These are phyloP conservation scores for Tuberolachnus salignus DNA, from an alignment of 2,888 invertebrate genomes.

Conservation along the genomic window DNA sequence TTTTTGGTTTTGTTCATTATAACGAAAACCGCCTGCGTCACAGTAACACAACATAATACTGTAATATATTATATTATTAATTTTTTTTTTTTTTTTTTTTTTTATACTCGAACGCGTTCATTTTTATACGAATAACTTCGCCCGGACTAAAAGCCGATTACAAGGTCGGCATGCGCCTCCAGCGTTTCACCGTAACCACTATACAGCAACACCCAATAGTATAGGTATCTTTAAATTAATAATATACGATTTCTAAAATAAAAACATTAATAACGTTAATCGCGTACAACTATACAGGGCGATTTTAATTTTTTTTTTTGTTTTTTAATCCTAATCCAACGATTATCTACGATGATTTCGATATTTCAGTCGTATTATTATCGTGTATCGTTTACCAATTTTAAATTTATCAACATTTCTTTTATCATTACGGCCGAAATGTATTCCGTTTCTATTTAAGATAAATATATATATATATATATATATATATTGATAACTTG, in stretches of 20 bases:
- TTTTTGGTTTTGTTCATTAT: too few relatives aligned
- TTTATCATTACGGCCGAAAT: too few relatives aligned
- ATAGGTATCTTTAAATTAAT: conserved; percentile 12
- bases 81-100: conserved; percentile 1
- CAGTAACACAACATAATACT: neutral
- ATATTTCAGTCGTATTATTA: too few relatives aligned
- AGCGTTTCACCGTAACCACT: neutral
- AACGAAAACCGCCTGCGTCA: conserved; percentile 7
- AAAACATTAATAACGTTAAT: neutral
- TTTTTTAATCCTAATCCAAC: too few relatives aligned
- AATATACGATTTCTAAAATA: neutral
- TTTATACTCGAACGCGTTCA: neutral
- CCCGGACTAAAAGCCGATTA: conserved; percentile 29
- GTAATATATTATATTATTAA: neutral
- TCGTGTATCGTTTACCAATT: too few relatives aligned
- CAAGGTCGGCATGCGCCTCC: conserved; percentile 17
- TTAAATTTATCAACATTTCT: too few relatives aligned
- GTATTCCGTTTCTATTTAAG: too few relatives aligned
- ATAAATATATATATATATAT: too few relatives aligned
- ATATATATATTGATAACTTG: too few relatives aligned
- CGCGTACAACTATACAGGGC: too few relatives aligned
- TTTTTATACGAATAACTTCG: neutral
- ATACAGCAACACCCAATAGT: neutral
- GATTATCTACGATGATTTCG: too few relatives aligned
- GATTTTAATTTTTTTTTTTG: neutral